Evolutionary conservation across 2,113 vertebrate species (phyloP).

Genomic region (Apodemus speciosus): DNA sequence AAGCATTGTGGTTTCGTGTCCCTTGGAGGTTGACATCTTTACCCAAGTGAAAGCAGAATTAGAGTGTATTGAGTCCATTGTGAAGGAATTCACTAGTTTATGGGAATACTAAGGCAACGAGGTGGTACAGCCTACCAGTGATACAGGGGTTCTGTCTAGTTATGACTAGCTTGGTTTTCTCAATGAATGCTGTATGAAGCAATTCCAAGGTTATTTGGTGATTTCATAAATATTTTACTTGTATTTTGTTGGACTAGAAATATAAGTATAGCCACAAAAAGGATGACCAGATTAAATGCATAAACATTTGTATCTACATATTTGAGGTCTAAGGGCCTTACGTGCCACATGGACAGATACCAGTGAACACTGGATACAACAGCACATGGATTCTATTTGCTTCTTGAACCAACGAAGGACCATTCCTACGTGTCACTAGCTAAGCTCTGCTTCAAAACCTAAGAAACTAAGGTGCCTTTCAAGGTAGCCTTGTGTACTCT

Average conservation of each 20-base stretch:
- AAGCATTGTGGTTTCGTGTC: neutral
- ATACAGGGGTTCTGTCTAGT: neutral
- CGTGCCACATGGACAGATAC: neutral
- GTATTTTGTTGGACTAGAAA: neutral
- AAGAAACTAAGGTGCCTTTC: neutral
- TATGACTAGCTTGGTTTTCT: neutral
- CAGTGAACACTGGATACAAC: neutral
- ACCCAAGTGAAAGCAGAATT: neutral
- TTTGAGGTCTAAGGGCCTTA: neutral
- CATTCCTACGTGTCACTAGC: neutral
- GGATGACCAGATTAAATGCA: neutral
- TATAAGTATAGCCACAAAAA: neutral
- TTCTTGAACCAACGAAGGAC: neutral
- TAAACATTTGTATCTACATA: neutral
- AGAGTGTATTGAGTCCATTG: neutral
- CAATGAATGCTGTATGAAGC: neutral
- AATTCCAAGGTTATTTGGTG: neutral
- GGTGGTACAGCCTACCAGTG: neutral
- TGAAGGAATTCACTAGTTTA: neutral
- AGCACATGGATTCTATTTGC: neutral
- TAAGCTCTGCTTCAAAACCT: neutral
- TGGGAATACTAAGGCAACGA: constrained; percentile 14
- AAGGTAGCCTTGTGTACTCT: neutral
- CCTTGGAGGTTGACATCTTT: neutral
- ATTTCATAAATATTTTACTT: constrained; percentile 8